Base-by-base conservation (phyloP, 2,113 vertebrate species). In the Plotosus lineatus region DNA sequence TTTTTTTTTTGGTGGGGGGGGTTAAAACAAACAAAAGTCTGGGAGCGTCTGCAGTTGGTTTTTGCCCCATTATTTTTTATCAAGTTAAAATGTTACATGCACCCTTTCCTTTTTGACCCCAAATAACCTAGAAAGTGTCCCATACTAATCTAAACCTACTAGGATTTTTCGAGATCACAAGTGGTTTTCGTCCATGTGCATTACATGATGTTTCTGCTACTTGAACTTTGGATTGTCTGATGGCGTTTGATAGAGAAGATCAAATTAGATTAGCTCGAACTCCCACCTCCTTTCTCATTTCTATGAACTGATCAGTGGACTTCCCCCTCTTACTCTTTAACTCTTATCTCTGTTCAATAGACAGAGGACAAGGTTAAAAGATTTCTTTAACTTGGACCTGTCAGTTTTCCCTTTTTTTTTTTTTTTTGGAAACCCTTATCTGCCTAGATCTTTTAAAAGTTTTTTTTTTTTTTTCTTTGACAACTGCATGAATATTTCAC, bases 321-420 rank as follows among this genome's bases (percentile, higher is more conserved):
- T 82, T 79, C 85, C 79, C 82, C 80, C 85, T 81, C 84, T 82
- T 82, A 77, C 50, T 77, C 75, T 85, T 85, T 86, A 82, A 80
- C 86, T 85, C 87, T 88, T 90, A 91, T 92, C 90, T 90, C n/a
- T 92, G 89, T 91, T 93, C 89, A 91, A 88, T 88, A 89, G 86
- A 88, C 90, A 93, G 89, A 90, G 73, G 85, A 87, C 89, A 92
- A 93, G 90, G 89, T 91, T 87, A 90, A 76, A 84, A 42, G 69
- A 82, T 88, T 81, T 84, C 82, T 87, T 89, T 88, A 86, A 86
- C 81, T 26, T 60, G 69, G 82, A 83, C 87, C 88, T 87, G 84
- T 75, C 56, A 66, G 48, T 38, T 75, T 36, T 80, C 63, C 23
- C 46, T 31, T 75, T 31, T 80, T 80, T 33, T 28, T 78, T 74